Percentiles rank a stretch among this genome's conserved stretches.
Evolutionary conservation across 1,140 invertebrate species (phyloP).

Genomic region (Drosophila repleta): DNA sequence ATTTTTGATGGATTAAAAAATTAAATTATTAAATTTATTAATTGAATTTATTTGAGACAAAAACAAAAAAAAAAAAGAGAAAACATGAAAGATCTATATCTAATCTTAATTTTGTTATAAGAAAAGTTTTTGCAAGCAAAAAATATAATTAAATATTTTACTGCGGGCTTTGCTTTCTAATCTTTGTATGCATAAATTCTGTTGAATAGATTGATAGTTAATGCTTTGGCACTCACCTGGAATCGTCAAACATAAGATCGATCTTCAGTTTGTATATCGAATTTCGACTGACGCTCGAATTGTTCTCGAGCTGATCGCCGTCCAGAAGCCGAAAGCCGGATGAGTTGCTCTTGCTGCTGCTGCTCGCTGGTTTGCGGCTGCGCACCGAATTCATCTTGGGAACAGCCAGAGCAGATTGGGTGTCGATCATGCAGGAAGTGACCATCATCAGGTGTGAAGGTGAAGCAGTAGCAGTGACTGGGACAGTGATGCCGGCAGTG

Average conservation of each 20-base stretch:
- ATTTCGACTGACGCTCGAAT: conserved; percentile 86
- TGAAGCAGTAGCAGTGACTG: neutral
- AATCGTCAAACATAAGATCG: conserved; percentile 92
- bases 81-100: no score
- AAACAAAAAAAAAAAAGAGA: no score
- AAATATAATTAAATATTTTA: no score
- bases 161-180: no score
- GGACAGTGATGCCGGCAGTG: conserved; percentile 4
- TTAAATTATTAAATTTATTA: no score
- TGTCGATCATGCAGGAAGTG: conserved; percentile 79
- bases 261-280: conserved; percentile 92
- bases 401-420: conserved; percentile 67
- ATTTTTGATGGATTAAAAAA: no score
- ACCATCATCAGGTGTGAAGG: conserved; percentile 65
- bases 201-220: neutral
- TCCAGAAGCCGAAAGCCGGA: conserved; percentile 84
- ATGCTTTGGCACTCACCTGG: conserved; percentile 78
- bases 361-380: conserved; percentile 63
- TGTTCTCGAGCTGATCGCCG: conserved; percentile 84
- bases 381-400: conserved; percentile 77
- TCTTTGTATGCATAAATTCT: no score
- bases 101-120: no score
- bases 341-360: conserved; percentile 60
- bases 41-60: no score
- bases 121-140: no score